Conservation (phyloP, 2,888 invertebrate species). For the Machimus rusticus region DNA sequence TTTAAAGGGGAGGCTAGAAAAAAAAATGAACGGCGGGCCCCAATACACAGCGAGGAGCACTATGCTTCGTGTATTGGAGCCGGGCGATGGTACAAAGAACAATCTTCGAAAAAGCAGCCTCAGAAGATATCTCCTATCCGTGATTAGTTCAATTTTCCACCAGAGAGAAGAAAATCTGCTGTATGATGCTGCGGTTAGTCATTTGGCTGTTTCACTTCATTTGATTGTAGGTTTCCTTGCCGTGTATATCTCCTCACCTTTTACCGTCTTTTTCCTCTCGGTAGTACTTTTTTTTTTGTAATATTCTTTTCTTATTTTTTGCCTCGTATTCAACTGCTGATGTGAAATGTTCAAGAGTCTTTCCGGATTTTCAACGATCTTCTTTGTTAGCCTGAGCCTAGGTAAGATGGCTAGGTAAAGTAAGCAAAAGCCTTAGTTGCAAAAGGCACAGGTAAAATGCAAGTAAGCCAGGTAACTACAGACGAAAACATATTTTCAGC, state of each 20-base stretch:
- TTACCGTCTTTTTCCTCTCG: slow-evolving; percentile 3
- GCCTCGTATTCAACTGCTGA: background rate
- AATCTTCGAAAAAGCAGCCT: slow-evolving; percentile 12
- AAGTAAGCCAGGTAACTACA: slow-evolving; percentile 3
- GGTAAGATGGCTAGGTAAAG: background rate
- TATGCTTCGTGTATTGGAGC: background rate
- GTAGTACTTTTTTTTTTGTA: background rate
- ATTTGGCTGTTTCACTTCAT: slow-evolving; percentile 30
- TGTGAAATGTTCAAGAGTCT: slow-evolving; percentile 28
- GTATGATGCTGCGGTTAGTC: slow-evolving; percentile 5
- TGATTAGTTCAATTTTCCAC: slow-evolving; percentile 32
- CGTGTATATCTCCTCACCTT: slow-evolving; percentile 20
- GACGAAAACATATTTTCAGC: background rate
- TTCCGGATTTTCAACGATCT: slow-evolving; percentile 35
- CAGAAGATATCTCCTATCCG: background rate
- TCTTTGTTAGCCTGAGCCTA: slow-evolving; percentile 15
- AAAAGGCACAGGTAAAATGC: background rate
- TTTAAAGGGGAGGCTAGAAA: background rate
- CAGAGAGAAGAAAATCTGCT: background rate
- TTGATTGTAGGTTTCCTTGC: slow-evolving; percentile 26
- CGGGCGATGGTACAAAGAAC: background rate
- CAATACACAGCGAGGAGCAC: background rate
- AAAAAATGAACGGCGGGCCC: background rate
- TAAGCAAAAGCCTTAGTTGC: background rate
- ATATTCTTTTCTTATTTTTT: background rate